These are phyloP conservation scores for Drosophila bocki DNA, from an alignment of 1,140 invertebrate species.

Conservation along the genomic window DNA sequence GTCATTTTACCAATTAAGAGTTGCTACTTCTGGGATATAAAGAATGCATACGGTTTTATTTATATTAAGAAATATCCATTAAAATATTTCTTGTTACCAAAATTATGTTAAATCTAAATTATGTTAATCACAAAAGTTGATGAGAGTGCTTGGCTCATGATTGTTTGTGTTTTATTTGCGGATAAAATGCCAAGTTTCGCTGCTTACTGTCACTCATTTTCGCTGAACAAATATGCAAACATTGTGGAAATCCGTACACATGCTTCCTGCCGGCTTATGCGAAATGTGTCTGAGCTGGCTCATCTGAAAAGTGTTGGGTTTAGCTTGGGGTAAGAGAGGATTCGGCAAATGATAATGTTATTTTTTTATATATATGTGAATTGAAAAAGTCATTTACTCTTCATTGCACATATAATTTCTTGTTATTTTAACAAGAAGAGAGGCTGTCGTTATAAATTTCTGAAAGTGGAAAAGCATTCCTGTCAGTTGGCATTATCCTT, in stretches of 20 bases:
- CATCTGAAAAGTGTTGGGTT: neutral
- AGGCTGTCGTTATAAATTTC: conserved; percentile 5
- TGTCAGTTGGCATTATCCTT: conserved; percentile 16
- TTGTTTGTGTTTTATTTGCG: neutral
- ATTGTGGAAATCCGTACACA: conserved; percentile 13
- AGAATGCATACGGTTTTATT: neutral
- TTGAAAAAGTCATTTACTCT: neutral
- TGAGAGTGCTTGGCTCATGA: neutral
- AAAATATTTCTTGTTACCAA: neutral
- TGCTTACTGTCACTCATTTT: conserved; percentile 9
- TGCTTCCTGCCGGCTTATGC: conserved; percentile 9
- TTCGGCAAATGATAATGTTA: neutral
- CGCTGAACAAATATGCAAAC: conserved; percentile 11
- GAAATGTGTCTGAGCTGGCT: neutral
- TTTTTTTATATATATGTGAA: neutral
- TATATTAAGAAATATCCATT: neutral
- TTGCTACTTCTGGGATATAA: neutral
- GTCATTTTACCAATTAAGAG: neutral
- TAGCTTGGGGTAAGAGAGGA: neutral
- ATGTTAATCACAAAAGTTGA: neutral
- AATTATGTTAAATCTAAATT: neutral
- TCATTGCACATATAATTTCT: conserved; percentile 20
- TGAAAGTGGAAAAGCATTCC: conserved; percentile 1
- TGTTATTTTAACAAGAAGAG: conserved; percentile 5
- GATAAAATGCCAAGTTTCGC: neutral